phyloP scores from a whole-genome alignment of 1,140 invertebrate species.

The Caenorhabditis brenneri region DNA sequence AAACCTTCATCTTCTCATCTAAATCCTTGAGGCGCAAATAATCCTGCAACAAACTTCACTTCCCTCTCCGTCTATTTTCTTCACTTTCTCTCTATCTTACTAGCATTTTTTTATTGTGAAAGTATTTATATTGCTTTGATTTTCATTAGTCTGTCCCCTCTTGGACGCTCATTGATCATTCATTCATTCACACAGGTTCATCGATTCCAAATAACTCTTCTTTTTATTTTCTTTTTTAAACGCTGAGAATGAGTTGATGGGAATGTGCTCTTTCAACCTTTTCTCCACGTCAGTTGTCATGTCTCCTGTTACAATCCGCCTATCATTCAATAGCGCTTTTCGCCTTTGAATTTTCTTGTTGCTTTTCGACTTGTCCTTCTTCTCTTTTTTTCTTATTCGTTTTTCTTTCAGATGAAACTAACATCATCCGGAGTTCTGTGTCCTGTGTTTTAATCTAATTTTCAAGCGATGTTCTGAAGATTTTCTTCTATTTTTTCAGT shows the following conservation, averaged over 20 bases:
- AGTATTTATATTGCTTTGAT: constrained; percentile 12
- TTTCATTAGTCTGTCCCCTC: neutral
- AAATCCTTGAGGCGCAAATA: constrained; percentile 33
- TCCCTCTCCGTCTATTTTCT: neutral
- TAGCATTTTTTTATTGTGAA: no score
- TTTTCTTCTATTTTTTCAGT: neutral
- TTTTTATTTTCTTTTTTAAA: neutral
- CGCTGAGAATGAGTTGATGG: neutral
- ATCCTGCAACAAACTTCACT: constrained; percentile 39
- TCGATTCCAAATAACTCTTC: neutral
- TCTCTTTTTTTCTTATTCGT: neutral
- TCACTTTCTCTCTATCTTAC: neutral
- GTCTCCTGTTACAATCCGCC: constrained; percentile 37
- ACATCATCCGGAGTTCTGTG: neutral
- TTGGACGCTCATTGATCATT: constrained; percentile 5
- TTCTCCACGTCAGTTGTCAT: constrained; percentile 8
- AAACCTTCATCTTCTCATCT: neutral
- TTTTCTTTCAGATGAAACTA: neutral
- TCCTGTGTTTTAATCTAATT: neutral
- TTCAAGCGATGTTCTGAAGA: neutral
- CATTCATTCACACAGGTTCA: neutral
- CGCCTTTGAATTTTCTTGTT: neutral
- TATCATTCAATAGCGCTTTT: neutral
- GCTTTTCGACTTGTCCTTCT: neutral
- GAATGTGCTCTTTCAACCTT: constrained; percentile 1